Conservation (phyloP, 2,888 invertebrate species). For the Cryptosula pallasiana region DNA sequence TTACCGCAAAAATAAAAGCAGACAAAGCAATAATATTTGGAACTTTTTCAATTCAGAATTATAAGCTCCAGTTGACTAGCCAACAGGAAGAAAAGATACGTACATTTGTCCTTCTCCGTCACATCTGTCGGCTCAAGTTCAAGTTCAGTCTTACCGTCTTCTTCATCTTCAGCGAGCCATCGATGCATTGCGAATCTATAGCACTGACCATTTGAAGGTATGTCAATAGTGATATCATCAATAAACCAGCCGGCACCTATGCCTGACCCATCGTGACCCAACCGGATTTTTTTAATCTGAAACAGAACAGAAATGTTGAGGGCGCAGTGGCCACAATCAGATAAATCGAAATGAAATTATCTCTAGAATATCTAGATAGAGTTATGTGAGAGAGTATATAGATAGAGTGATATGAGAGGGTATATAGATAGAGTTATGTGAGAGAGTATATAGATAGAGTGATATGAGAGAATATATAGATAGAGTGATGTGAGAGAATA, state of each 20-base stretch:
- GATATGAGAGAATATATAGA: too few species aligned
- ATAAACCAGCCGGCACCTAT: slow-evolving; percentile 52
- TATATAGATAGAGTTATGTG: too few species aligned
- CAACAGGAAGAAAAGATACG: slow-evolving; percentile 25
- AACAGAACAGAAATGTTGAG: slow-evolving; percentile 25
- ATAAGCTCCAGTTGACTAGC: background rate
- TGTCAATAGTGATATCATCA: slow-evolving; percentile 47
- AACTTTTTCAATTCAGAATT: background rate
- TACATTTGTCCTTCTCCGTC: slow-evolving; percentile 45
- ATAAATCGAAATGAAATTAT: too few species aligned
- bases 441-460: too few species aligned
- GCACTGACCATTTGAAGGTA: slow-evolving; percentile 48
- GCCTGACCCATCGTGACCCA: slow-evolving; percentile 50
- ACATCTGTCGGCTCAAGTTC: slow-evolving; percentile 46
- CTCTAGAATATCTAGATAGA: too few species aligned
- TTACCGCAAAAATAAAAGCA: too few species aligned
- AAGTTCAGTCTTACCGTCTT: slow-evolving; percentile 45
- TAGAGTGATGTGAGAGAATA: too few species aligned
- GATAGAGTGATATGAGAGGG: too few species aligned
- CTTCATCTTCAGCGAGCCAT: slow-evolving; percentile 50
- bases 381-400: too few species aligned
- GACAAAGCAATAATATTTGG: too few species aligned
- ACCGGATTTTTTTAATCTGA: slow-evolving; percentile 48
- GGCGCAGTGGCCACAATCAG: too few species aligned
- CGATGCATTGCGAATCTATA: slow-evolving; percentile 50